Conservation (phyloP, 92 coral and sea anemone genomes). For the Porites cylindrica region DNA sequence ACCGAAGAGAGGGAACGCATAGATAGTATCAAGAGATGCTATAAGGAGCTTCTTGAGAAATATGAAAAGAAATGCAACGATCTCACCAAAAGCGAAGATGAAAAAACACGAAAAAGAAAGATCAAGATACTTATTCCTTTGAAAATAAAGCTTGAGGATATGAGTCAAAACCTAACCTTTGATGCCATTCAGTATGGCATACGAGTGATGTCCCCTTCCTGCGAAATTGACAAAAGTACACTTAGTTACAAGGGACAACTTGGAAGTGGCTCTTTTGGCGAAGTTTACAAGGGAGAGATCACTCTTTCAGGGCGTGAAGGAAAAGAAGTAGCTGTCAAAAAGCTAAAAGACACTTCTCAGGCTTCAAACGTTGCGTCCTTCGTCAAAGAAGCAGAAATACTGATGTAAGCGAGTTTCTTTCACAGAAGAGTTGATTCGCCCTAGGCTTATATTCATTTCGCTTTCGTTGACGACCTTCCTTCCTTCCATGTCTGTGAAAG, state of each 20-base stretch:
- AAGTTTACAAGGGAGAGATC: not conserved
- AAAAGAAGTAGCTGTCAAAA: not conserved
- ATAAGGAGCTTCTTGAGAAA: not conserved
- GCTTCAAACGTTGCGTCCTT: not conserved
- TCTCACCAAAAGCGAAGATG: conserved; percentile 12
- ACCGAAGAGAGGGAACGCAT: conserved; percentile 1
- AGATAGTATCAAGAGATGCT: not conserved
- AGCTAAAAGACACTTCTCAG: not conserved
- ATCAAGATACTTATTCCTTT: not conserved
- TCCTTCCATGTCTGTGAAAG: no score
- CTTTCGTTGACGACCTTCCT: no score
- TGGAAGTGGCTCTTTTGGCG: not conserved
- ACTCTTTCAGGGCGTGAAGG: not conserved
- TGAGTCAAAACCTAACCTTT: not conserved
- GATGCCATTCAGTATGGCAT: conserved; percentile 20
- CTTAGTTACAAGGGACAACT: not conserved
- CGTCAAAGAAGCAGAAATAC: not conserved
- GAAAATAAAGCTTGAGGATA: not conserved
- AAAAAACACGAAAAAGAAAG: not conserved
- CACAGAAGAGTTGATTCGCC: no score
- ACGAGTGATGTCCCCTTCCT: conserved; percentile 13
- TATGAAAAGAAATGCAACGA: conserved; percentile 18
- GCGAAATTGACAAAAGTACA: not conserved
- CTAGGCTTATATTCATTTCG: no score
- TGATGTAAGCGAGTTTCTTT: not conserved